Base-by-base conservation (phyloP, 2,888 invertebrate genomes). In the Drosophila stalkeri region DNA sequence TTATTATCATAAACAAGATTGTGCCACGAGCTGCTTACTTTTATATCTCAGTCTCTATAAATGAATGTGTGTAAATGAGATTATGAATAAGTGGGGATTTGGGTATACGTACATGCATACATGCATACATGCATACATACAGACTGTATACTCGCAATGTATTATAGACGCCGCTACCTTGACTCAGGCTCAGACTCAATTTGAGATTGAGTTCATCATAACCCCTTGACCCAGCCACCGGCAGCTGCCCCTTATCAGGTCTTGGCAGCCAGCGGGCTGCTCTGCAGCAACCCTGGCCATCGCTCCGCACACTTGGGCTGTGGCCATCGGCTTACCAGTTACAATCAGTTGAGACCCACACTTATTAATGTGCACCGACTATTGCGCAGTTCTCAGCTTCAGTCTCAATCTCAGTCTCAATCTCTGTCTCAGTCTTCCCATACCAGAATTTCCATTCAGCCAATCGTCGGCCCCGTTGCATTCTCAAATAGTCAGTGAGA, bases 381-480 rank as follows among this genome's bases (percentile, higher is more conserved):
- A 79, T 67, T 79, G 80, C 80, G 77, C 80, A 77, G 78, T 73
- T 72, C 31, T 31, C 80, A 72, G 78, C 66, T 14, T 37, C 37
- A 72, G 78, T 72, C n/a, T n/a, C n/a, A n/a, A n/a, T 72, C 47
- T 27, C 80, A 69, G 78, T 69, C 35, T 9, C 12, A 11, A 11
- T 33, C 33, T 8, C 33, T 8, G 35, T 49, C 43, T 23, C 80
- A 69, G 78, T 72, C 27, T 27, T 44, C 44, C 1, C 49, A 56
- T 44, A 23, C 51, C 41, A 47, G 57, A 60, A 64, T 56, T 56
- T 47, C 44, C 54, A 54, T 52, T 64, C 52, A 64, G 57, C 46
- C 23, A 27, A 49, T 59, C 18, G 35, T 33, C 60, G 14, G 9
- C 44, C 7, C 49, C 39, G 44, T 57, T 54, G 54, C 61, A 57